These are phyloP conservation scores for Poeciliopsis paucimaculata DNA, from an alignment of 2,797 vertebrate genomes.

Conservation along the genomic window DNA sequence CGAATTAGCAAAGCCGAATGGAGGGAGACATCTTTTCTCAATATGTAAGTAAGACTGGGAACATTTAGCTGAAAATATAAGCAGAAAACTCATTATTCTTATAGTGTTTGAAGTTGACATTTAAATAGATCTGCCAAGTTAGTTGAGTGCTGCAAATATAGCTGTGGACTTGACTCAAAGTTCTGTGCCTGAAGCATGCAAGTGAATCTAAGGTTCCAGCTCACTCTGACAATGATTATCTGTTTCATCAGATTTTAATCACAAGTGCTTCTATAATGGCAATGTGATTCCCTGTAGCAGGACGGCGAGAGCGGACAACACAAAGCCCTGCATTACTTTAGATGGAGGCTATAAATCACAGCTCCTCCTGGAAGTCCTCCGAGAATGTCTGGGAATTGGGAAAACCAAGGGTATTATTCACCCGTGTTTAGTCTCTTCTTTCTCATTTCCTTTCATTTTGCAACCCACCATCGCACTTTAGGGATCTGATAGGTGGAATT, in stretches of 20 bases:
- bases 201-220: slow-evolving; percentile 11
- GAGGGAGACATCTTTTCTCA: slow-evolving; percentile 75
- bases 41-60: slow-evolving; percentile 61
- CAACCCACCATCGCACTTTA: background rate
- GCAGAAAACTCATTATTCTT: background rate
- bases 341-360: slow-evolving; percentile 61
- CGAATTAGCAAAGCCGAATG: slow-evolving; percentile 28
- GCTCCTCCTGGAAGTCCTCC: slow-evolving; percentile 31
- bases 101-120: background rate
- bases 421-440: slow-evolving; percentile 1
- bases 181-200: background rate
- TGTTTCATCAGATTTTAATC: slow-evolving; percentile 61
- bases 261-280: slow-evolving; percentile 36
- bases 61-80: slow-evolving; percentile 1
- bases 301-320: slow-evolving; percentile 50
- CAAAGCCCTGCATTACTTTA: slow-evolving; percentile 42
- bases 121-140: background rate
- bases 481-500: background rate
- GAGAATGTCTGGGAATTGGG: slow-evolving; percentile 26
- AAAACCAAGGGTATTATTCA: slow-evolving; percentile 27
- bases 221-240: slow-evolving; percentile 40
- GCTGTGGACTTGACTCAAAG: background rate
- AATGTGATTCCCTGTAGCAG: slow-evolving; percentile 50
- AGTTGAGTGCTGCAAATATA: background rate
- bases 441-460: slow-evolving; percentile 9